These are phyloP conservation scores for Patiria pectinifera DNA, from an alignment of 53 echinoderm and acorn worm species.

Conservation along the genomic window DNA sequence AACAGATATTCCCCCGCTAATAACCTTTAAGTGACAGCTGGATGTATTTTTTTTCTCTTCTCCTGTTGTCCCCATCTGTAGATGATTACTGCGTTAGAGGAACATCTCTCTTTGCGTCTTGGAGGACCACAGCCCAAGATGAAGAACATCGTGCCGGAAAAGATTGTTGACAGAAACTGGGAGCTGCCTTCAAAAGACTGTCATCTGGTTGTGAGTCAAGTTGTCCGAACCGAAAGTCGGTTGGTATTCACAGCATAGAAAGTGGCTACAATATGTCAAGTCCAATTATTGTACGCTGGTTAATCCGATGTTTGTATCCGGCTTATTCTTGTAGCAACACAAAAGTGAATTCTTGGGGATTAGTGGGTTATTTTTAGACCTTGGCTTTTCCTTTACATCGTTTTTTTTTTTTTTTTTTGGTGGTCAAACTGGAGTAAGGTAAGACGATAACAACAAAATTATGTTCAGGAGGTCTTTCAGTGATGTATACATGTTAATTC, in stretches of 20 bases:
- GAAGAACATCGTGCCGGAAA: neutral
- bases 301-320: neutral
- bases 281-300: neutral
- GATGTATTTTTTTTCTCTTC: neutral
- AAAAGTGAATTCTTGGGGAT: neutral
- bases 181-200: neutral
- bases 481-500: neutral
- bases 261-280: neutral
- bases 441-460: neutral
- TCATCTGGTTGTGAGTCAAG: neutral
- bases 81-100: neutral
- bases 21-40: neutral
- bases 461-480: neutral
- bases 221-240: neutral
- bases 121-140: neutral
- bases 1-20: neutral
- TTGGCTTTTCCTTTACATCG: neutral
- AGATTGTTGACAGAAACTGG: neutral
- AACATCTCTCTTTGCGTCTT: neutral
- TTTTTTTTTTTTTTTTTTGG: neutral
- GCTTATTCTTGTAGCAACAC: neutral
- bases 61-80: neutral
- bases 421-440: neutral
- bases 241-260: neutral
- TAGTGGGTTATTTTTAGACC: neutral